phyloP scores from a whole-genome alignment of 2,888 invertebrate genomes.

The Eupsilia transversa region DNA sequence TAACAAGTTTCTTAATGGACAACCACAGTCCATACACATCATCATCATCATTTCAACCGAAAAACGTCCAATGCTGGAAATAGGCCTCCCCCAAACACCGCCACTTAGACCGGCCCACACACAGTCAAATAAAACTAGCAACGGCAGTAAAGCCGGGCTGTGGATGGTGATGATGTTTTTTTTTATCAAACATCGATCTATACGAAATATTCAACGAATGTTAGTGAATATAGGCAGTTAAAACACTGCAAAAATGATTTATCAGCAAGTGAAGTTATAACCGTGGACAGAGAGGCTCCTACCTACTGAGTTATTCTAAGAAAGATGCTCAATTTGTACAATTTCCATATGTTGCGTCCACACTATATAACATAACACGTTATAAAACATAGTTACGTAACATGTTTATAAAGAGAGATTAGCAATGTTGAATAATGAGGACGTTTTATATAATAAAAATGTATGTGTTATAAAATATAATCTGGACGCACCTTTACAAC shows the following conservation, averaged over 20 bases:
- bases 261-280: background rate
- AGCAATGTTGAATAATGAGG: no score
- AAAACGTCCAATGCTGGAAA: no score
- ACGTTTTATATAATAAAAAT: no score
- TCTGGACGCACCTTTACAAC: no score
- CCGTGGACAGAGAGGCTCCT: background rate
- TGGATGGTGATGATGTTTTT: background rate
- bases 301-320: background rate
- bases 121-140: background rate
- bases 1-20: background rate
- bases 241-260: background rate
- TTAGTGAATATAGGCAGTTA: background rate
- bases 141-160: background rate
- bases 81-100: no score
- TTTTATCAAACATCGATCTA: background rate
- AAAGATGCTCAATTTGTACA: background rate
- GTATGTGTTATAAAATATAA: no score
- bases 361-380: no score
- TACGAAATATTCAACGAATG: background rate
- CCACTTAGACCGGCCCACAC: background rate
- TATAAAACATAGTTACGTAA: no score
- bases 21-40: background rate
- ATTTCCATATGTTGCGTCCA: no score
- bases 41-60: no score
- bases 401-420: no score